phyloP scores from a whole-genome alignment of 2,797 vertebrate genomes.

The Picus viridis region DNA sequence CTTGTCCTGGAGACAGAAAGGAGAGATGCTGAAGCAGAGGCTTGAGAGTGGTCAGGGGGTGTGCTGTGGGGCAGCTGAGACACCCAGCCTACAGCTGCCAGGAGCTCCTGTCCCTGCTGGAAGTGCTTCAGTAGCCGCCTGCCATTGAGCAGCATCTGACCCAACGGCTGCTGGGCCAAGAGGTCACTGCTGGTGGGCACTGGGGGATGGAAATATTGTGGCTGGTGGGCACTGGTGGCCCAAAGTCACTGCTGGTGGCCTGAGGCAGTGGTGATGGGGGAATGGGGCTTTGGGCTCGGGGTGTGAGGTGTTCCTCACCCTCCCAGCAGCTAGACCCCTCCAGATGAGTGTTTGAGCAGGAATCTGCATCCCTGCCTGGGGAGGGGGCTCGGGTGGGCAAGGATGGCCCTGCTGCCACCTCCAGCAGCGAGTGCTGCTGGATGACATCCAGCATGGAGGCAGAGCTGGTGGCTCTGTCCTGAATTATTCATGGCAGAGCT shows the following conservation, averaged over 20 bases:
- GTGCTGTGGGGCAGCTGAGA: too few species aligned
- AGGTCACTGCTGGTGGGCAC: too few species aligned
- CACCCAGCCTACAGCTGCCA: too few species aligned
- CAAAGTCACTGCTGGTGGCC: background rate
- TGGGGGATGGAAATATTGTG: too few species aligned
- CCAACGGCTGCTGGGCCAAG: too few species aligned
- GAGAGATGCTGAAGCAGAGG: background rate
- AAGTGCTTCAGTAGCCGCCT: too few species aligned
- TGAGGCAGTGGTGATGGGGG: background rate
- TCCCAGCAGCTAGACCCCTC: background rate
- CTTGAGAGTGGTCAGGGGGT: background rate
- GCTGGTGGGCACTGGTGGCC: too few species aligned
- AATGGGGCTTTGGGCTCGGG: background rate
- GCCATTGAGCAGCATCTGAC: too few species aligned
- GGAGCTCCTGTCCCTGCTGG: too few species aligned
- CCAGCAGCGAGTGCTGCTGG: background rate
- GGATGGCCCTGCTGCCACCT: accelerated
- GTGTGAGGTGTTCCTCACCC: background rate
- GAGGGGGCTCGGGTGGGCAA: background rate
- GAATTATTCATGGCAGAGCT: background rate
- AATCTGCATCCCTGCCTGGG: background rate
- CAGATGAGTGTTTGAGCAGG: background rate
- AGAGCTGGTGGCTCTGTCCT: background rate
- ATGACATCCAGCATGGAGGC: background rate
- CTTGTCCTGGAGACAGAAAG: background rate